Conservation (phyloP, 2,888 invertebrate species). For the Pristionchus japonicus region DNA sequence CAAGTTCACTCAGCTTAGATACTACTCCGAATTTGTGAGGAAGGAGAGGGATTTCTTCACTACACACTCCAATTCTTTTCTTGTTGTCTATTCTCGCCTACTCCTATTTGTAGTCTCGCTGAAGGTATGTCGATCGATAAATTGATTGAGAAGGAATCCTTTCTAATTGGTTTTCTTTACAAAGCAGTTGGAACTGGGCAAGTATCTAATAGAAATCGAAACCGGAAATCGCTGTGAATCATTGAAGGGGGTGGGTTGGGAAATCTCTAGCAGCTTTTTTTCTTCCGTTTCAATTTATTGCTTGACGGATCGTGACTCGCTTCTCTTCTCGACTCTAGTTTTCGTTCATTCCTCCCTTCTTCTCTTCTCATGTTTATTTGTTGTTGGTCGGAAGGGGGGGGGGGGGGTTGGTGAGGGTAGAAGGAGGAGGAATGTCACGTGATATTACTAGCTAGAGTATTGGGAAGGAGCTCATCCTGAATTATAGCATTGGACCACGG, state of each 20-base stretch:
- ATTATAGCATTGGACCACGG: neutral
- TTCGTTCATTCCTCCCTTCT: neutral
- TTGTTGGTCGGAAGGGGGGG: neutral
- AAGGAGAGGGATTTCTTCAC: neutral
- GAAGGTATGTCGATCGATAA: neutral
- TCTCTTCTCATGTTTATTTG: conserved; percentile 25
- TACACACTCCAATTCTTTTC: neutral
- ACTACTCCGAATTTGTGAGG: neutral
- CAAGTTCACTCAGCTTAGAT: neutral
- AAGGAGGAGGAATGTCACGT: neutral
- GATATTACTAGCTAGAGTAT: neutral
- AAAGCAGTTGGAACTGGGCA: neutral
- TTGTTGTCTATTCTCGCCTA: neutral
- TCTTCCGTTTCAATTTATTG: neutral
- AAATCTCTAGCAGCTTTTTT: neutral
- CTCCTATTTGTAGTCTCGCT: neutral
- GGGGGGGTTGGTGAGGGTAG: too few relatives aligned
- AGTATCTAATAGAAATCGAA: neutral
- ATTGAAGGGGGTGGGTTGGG: neutral
- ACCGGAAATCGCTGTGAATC: neutral
- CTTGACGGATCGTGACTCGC: neutral
- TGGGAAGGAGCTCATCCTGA: neutral
- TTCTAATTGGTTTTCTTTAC: neutral
- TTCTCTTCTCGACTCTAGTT: neutral
- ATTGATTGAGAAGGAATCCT: neutral